phyloP scores from a whole-genome alignment of 2,888 invertebrate species.

The Anthoptus insignis region DNA sequence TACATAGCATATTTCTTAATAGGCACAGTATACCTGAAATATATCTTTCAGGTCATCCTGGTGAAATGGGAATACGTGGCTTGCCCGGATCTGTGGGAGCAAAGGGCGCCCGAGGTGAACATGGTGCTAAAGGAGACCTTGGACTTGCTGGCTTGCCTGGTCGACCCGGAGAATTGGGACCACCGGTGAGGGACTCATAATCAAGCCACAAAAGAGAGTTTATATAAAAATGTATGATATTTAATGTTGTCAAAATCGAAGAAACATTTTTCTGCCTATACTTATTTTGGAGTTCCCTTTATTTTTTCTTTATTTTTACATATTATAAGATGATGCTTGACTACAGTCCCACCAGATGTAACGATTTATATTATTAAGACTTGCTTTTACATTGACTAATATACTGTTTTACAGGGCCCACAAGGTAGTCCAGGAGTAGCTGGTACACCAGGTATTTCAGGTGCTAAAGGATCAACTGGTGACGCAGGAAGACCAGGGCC shows the following conservation, averaged over 20 bases:
- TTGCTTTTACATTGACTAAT: too few relatives aligned
- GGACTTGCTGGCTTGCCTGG: constrained; percentile 93
- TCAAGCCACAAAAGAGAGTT: too few relatives aligned
- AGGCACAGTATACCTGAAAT: neutral
- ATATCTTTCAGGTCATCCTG: constrained; percentile 82
- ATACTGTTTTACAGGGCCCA: constrained; percentile 88
- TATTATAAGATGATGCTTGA: too few relatives aligned
- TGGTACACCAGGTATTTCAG: constrained; percentile 90
- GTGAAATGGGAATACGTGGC: constrained; percentile 89
- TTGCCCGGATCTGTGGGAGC: constrained; percentile 88
- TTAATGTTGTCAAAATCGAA: too few relatives aligned
- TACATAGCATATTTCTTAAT: neutral
- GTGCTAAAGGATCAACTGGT: constrained; percentile 90
- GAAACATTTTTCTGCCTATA: too few relatives aligned
- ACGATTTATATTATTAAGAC: too few relatives aligned
- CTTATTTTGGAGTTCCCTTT: too few relatives aligned
- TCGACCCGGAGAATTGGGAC: constrained; percentile 91
- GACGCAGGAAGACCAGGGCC: constrained; percentile 90
- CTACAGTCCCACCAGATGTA: too few relatives aligned
- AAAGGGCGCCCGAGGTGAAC: constrained; percentile 92
- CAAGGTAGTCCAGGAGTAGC: constrained; percentile 90
- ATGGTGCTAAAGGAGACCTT: constrained; percentile 91
- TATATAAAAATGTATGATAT: too few relatives aligned
- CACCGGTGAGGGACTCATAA: constrained; percentile 84
- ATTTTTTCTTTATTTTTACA: too few relatives aligned